phyloP scores from a whole-genome alignment of 1,140 invertebrate genomes.

The Heterodera schachtii region DNA sequence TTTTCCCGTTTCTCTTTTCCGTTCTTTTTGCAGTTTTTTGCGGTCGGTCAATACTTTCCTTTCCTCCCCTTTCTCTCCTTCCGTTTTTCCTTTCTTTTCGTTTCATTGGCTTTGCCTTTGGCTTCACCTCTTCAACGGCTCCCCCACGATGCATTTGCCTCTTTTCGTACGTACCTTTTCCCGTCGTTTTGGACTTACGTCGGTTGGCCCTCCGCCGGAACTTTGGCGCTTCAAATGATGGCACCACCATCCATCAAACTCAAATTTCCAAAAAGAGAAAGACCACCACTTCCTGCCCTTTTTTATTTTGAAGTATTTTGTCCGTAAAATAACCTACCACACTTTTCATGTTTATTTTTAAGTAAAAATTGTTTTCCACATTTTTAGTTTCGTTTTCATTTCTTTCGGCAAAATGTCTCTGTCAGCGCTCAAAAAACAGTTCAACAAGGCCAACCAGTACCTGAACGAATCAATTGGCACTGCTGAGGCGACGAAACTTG shows the following conservation, averaged over 20 bases:
- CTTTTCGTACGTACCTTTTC: background rate
- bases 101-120: background rate
- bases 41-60: too few species aligned
- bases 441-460: conserved; percentile 72
- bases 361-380: too few species aligned
- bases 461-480: conserved; percentile 99
- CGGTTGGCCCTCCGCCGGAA: background rate
- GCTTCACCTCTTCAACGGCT: background rate
- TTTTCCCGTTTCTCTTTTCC: too few species aligned
- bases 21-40: too few species aligned
- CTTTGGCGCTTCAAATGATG: background rate
- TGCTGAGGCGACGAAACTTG: conserved; percentile 97
- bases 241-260: background rate
- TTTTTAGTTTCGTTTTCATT: too few species aligned
- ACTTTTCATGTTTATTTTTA: too few species aligned
- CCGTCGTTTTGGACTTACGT: background rate
- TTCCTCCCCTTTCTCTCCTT: too few species aligned
- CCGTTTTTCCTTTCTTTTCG: too few species aligned
- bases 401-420: conserved; percentile 53
- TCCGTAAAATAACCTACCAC: background rate
- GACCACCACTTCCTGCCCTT: background rate
- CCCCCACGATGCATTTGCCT: background rate
- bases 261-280: background rate
- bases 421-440: conserved; percentile 62
- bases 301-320: background rate